Conservation (phyloP, 2,888 invertebrate species). For the Erebia ligea region DNA sequence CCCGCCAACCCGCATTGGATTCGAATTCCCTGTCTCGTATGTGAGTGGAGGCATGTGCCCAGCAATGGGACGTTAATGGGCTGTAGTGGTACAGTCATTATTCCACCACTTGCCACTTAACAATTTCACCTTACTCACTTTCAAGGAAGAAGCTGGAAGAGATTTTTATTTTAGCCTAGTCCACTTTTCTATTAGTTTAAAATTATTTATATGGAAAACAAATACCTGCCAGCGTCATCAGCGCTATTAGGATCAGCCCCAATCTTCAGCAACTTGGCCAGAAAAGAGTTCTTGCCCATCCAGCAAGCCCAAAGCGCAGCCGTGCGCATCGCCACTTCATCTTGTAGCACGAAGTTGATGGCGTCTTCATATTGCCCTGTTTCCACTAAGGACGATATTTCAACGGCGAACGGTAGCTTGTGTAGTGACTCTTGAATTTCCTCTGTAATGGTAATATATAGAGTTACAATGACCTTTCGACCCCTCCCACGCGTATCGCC, state of each 20-base stretch:
- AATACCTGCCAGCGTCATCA: conserved; percentile 87
- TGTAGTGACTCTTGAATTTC: conserved; percentile 66
- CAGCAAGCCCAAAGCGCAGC: conserved; percentile 85
- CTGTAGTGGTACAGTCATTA: no score
- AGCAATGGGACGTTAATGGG: no score
- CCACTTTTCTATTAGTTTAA: not conserved
- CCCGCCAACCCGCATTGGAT: no score
- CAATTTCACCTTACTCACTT: no score
- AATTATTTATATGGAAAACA: not conserved
- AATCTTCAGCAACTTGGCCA: conserved; percentile 78
- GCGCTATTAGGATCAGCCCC: conserved; percentile 85
- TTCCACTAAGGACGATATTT: conserved; percentile 66
- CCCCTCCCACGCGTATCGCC: not conserved
- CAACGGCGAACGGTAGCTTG: conserved; percentile 75
- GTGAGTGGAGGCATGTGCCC: no score
- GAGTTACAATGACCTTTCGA: not conserved
- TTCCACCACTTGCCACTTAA: no score
- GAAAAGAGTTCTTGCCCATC: conserved; percentile 81
- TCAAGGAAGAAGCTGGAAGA: no score
- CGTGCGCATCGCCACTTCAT: conserved; percentile 69
- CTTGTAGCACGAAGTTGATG: conserved; percentile 57
- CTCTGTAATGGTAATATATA: conserved; percentile 53
- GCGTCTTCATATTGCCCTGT: conserved; percentile 73
- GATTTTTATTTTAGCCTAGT: no score
- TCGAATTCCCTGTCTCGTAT: no score